A percentile compares a stretch with the other conserved stretches of the same genome.
phyloP scores from a whole-genome alignment of 2,797 vertebrate species.

The Karalla daura region DNA sequence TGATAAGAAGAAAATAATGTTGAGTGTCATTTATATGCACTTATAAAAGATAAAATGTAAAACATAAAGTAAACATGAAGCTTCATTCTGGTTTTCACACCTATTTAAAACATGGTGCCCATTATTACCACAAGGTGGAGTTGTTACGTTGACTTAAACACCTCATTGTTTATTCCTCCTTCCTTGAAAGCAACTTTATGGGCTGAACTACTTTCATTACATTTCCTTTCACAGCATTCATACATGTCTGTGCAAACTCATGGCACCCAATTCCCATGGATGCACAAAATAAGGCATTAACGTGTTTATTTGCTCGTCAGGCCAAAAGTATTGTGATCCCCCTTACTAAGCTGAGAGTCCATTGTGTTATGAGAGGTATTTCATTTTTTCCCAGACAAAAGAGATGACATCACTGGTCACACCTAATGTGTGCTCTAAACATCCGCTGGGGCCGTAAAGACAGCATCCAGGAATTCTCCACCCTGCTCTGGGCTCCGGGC shows the following conservation, averaged over 20 bases:
- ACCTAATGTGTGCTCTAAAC: conserved; percentile 84
- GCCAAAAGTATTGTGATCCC: conserved; percentile 66
- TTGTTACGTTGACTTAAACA: conserved; percentile 15
- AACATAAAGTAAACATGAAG: neutral
- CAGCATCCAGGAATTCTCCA: conserved; percentile 86
- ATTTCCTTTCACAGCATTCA: conserved; percentile 53
- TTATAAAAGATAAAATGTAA: neutral
- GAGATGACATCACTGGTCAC: conserved; percentile 83
- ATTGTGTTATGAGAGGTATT: conserved; percentile 80
- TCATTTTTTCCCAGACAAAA: conserved; percentile 82
- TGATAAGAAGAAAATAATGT: neutral
- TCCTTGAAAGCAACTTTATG: conserved; percentile 21
- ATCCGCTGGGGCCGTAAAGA: conserved; percentile 78
- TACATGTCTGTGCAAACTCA: conserved; percentile 16
- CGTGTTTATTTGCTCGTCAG: conserved; percentile 75
- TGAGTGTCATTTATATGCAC: neutral
- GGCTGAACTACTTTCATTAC: neutral
- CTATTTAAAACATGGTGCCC: neutral
- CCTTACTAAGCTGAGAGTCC: conserved; percentile 61
- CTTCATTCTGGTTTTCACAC: no score
- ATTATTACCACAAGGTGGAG: conserved; percentile 69
- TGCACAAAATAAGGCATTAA: conserved; percentile 55
- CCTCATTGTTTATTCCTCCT: conserved; percentile 14
- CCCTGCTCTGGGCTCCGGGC: conserved; percentile 67
- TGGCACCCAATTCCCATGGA: conserved; percentile 63